These are phyloP conservation scores for Phasia obesa DNA, from an alignment of 2,888 invertebrate species.

Conservation along the genomic window DNA sequence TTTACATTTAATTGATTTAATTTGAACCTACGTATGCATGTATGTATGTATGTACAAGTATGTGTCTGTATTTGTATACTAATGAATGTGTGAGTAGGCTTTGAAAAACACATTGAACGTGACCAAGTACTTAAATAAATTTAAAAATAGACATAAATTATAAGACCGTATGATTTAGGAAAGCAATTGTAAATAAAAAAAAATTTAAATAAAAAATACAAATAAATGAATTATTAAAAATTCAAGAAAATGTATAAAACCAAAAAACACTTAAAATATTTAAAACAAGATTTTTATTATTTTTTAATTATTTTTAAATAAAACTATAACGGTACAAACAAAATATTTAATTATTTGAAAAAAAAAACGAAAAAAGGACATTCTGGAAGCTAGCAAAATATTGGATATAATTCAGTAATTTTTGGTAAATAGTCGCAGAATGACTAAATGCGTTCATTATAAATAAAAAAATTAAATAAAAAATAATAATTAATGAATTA, in stretches of 20 bases:
- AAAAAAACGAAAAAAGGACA: no score
- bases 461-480: no score
- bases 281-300: no score
- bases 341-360: no score
- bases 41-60: no score
- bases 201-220: not conserved
- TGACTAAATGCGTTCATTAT: no score
- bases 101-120: slow-evolving; percentile 45
- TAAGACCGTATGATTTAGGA: slow-evolving; percentile 1
- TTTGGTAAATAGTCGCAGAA: no score
- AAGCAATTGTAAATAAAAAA: slow-evolving; percentile 38
- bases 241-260: not conserved
- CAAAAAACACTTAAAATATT: not conserved
- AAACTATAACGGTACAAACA: no score
- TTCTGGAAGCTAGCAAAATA: no score
- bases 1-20: slow-evolving; percentile 57
- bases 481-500: no score
- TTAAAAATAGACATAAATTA: slow-evolving; percentile 26
- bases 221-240: not conserved
- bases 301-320: no score
- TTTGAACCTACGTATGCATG: not conserved
- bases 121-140: slow-evolving; percentile 52
- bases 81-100: not conserved
- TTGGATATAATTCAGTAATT: no score
- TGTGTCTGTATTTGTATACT: slow-evolving; percentile 4